Conservation (phyloP, 2,113 vertebrate genomes). For the Riparia riparia region DNA sequence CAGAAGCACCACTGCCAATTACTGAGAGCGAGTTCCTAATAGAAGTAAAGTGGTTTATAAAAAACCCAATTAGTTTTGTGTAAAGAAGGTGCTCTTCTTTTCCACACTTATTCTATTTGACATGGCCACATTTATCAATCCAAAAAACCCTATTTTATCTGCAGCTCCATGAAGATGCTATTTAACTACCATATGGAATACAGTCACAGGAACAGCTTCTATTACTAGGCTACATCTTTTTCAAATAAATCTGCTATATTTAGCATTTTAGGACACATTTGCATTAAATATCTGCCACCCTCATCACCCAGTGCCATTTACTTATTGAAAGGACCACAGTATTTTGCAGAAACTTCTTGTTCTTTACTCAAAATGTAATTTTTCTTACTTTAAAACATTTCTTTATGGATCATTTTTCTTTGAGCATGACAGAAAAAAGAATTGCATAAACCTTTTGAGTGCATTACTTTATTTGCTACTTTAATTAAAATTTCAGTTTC, state of each 20-base stretch:
- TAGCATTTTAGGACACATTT: background rate
- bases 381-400: slow-evolving; percentile 19
- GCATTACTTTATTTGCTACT: slow-evolving; percentile 64
- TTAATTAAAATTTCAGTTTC: slow-evolving; percentile 75
- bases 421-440: slow-evolving; percentile 10
- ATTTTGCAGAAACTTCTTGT: background rate
- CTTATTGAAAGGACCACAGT: background rate
- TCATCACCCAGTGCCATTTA: background rate
- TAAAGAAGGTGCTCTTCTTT: background rate
- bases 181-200: background rate
- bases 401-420: background rate
- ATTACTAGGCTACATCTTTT: slow-evolving; percentile 4
- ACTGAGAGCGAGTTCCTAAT: background rate
- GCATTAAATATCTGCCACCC: background rate
- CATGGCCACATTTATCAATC: background rate
- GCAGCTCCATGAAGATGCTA: background rate
- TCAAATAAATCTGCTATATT: background rate
- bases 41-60: background rate
- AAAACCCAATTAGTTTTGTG: background rate
- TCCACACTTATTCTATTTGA: background rate
- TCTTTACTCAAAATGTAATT: slow-evolving; percentile 22
- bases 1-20: background rate
- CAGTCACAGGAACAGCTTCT: background rate
- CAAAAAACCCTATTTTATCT: background rate
- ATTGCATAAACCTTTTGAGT: slow-evolving; percentile 32